Evolutionary conservation across 2,888 invertebrate genomes (phyloP).

Genomic region (Miltochrista miniata): DNA sequence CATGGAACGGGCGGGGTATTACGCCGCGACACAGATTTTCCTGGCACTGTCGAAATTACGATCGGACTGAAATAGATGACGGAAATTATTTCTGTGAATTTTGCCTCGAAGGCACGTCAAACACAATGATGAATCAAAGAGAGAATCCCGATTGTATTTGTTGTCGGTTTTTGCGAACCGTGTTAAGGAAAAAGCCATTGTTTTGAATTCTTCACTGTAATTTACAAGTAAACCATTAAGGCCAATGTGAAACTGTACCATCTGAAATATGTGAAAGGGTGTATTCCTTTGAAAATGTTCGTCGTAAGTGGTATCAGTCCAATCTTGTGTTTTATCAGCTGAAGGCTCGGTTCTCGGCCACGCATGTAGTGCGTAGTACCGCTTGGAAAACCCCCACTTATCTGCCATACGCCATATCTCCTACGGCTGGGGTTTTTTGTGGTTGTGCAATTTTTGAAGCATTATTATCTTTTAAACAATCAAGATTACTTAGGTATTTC

Average conservation of each 20-base stretch:
- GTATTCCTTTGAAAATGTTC: not conserved
- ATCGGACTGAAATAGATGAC: slow-evolving; percentile 17
- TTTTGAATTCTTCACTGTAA: not conserved
- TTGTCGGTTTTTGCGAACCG: not conserved
- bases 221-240: not conserved
- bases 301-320: not conserved
- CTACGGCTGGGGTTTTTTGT: slow-evolving; percentile 48
- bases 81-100: slow-evolving; percentile 16
- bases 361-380: slow-evolving; percentile 14
- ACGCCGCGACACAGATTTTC: not conserved
- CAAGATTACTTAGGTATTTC: not conserved
- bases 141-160: slow-evolving; percentile 1
- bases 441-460: slow-evolving; percentile 12
- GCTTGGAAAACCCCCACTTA: slow-evolving; percentile 45
- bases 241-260: not conserved
- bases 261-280: not conserved
- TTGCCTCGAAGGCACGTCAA: not conserved
- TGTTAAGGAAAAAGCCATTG: slow-evolving; percentile 6
- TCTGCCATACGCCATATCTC: slow-evolving; percentile 55
- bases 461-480: not conserved
- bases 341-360: not conserved
- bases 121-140: slow-evolving; percentile 1
- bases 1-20: slow-evolving; percentile 1
- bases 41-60: slow-evolving; percentile 5
- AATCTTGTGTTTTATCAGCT: slow-evolving; percentile 1